Percentiles rank a stretch among this genome's conserved stretches.
Conservation (phyloP, 2,888 invertebrate genomes). For the Drosophila setosimentum region DNA sequence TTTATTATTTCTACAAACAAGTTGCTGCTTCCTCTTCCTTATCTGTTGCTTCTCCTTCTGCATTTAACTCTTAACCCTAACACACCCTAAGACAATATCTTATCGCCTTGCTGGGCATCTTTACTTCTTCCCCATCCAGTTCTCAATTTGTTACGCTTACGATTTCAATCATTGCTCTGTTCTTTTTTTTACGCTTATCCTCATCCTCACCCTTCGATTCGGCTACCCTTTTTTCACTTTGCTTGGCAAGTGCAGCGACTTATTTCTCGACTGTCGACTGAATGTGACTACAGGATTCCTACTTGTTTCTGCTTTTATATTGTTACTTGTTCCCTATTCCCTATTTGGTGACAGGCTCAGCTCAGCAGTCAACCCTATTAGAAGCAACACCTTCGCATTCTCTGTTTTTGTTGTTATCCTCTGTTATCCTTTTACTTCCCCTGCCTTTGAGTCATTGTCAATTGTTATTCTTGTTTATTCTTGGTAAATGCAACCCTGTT, state of each 20-base stretch:
- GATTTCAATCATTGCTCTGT: conserved; percentile 50
- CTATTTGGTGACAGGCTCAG: conserved; percentile 58
- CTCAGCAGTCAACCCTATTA: conserved; percentile 49
- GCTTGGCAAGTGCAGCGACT: conserved; percentile 57
- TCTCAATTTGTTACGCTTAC: conserved; percentile 57
- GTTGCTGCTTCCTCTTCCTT: background rate
- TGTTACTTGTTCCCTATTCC: conserved; percentile 17
- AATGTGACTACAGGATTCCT: too few species aligned
- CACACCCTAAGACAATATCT: conserved; percentile 49
- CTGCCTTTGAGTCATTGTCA: conserved; percentile 33
- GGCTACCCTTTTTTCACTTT: conserved; percentile 34
- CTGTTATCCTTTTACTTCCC: conserved; percentile 72
- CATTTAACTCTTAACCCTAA: conserved; percentile 55
- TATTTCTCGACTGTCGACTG: too few species aligned
- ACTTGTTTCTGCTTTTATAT: too few species aligned
- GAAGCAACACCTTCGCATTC: conserved; percentile 58
- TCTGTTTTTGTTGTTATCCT: conserved; percentile 26
- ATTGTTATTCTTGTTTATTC: conserved; percentile 39
- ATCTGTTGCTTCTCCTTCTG: background rate
- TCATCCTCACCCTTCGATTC: conserved; percentile 16
- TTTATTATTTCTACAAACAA: conserved; percentile 52
- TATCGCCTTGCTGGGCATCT: conserved; percentile 37
- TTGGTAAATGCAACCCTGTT: conserved; percentile 20
- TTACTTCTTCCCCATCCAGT: conserved; percentile 10
- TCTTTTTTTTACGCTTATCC: background rate